These are phyloP conservation scores for Coleophora deauratella DNA, from an alignment of 2,888 invertebrate genomes.

Conservation along the genomic window DNA sequence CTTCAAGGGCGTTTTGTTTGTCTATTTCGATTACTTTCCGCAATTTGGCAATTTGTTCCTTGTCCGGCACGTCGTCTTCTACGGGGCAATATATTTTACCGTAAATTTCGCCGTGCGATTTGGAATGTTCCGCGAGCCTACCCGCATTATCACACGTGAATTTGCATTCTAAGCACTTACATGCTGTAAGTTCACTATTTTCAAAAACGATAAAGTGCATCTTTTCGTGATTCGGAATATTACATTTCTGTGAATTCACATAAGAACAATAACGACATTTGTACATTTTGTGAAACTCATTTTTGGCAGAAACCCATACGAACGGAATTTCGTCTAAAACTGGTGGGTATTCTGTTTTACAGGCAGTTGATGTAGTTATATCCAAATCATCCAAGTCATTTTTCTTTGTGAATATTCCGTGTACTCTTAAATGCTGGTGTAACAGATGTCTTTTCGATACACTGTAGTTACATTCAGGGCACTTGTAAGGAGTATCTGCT, in stretches of 20 bases:
- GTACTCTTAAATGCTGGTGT: slow-evolving; percentile 88
- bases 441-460: slow-evolving; percentile 86
- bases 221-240: slow-evolving; percentile 88
- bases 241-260: slow-evolving; percentile 85
- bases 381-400: slow-evolving; percentile 58
- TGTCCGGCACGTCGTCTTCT: slow-evolving; percentile 77
- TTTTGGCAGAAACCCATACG: slow-evolving; percentile 84
- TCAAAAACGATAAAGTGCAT: slow-evolving; percentile 78
- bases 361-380: slow-evolving; percentile 28
- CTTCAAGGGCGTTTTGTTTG: slow-evolving; percentile 35
- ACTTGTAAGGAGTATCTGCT: slow-evolving; percentile 84
- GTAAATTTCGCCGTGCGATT: slow-evolving; percentile 81
- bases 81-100: slow-evolving; percentile 83
- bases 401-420: slow-evolving; percentile 72
- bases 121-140: slow-evolving; percentile 80
- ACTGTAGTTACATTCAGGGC: slow-evolving; percentile 86
- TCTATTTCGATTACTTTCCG: slow-evolving; percentile 55
- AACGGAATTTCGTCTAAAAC: slow-evolving; percentile 77
- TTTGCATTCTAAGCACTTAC: slow-evolving; percentile 85
- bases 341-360: slow-evolving; percentile 35
- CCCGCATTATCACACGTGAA: slow-evolving; percentile 84
- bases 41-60: slow-evolving; percentile 75
- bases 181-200: slow-evolving; percentile 66
- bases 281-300: slow-evolving; percentile 85
- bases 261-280: slow-evolving; percentile 90